Evolutionary conservation across 2,113 vertebrate genomes (phyloP).

Genomic region (Silurus asotus): DNA sequence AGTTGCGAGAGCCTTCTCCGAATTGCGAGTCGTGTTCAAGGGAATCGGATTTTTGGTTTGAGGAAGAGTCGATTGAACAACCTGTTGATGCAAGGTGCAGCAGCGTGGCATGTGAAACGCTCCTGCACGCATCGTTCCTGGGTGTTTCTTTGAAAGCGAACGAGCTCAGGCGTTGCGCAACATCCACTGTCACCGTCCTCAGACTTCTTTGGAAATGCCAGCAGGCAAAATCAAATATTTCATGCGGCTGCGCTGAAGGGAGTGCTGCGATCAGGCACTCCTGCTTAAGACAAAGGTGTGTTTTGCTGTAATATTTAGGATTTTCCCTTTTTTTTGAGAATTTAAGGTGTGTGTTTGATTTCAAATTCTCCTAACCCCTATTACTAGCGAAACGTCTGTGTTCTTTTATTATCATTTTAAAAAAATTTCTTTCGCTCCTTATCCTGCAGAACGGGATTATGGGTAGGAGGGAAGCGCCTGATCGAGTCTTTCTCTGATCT

Average conservation of each 20-base stretch:
- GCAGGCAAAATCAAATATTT: slow-evolving; percentile 19
- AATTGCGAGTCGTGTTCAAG: background rate
- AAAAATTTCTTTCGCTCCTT: background rate
- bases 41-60: background rate
- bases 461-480: slow-evolving; percentile 1
- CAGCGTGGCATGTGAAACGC: background rate
- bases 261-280: slow-evolving; percentile 16
- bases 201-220: slow-evolving; percentile 32
- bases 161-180: slow-evolving; percentile 24
- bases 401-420: background rate
- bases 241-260: slow-evolving; percentile 34
- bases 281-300: background rate
- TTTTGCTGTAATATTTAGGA: background rate
- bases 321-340: background rate
- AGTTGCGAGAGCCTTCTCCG: background rate
- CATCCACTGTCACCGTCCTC: background rate
- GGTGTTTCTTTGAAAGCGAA: slow-evolving; percentile 32
- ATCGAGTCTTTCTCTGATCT: slow-evolving; percentile 15
- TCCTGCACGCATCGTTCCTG: background rate
- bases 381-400: background rate
- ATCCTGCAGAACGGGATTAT: slow-evolving; percentile 31
- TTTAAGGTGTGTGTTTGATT: too few species aligned
- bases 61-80: slow-evolving; percentile 6
- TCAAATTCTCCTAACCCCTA: background rate
- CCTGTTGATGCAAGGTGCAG: slow-evolving; percentile 15